Evolutionary conservation across 2,888 invertebrate species (phyloP).

Genomic region (Cerastis rubricosa): DNA sequence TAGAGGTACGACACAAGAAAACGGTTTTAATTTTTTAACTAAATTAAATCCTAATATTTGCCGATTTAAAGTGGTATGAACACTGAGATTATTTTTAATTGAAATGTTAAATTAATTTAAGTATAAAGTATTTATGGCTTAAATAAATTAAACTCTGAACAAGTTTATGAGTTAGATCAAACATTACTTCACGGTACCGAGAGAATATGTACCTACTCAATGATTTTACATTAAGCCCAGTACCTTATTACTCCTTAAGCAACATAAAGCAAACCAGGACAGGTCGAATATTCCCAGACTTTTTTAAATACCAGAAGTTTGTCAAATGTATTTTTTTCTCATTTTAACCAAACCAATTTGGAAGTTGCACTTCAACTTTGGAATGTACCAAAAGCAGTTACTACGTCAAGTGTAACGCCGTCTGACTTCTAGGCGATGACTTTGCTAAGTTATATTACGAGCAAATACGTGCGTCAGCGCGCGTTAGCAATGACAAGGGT

Average conservation of each 20-base stretch:
- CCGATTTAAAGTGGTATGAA: background rate
- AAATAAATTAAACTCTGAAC: background rate
- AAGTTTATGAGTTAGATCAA: background rate
- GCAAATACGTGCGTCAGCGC: conserved; percentile 3
- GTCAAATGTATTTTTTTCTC: background rate
- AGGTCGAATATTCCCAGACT: conserved; percentile 1
- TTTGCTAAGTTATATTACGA: conserved; percentile 3
- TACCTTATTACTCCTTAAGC: background rate
- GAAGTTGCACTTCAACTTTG: background rate
- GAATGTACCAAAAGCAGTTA: background rate
- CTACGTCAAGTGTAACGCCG: background rate
- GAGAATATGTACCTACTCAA: background rate
- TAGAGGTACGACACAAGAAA: conserved; percentile 59
- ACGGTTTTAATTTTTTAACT: conserved; percentile 31
- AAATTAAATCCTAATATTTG: conserved; percentile 7
- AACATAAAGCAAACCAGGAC: background rate
- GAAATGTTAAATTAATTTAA: conserved; percentile 52
- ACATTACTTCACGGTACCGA: background rate
- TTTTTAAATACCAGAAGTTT: background rate
- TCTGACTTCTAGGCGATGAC: background rate
- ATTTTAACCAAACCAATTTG: background rate
- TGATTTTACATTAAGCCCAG: background rate
- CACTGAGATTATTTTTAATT: conserved; percentile 42
- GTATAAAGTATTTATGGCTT: conserved; percentile 32
- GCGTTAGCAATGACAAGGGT: conserved; percentile 1